phyloP scores from a whole-genome alignment of 2,888 invertebrate genomes.

The Diogma glabrata region DNA sequence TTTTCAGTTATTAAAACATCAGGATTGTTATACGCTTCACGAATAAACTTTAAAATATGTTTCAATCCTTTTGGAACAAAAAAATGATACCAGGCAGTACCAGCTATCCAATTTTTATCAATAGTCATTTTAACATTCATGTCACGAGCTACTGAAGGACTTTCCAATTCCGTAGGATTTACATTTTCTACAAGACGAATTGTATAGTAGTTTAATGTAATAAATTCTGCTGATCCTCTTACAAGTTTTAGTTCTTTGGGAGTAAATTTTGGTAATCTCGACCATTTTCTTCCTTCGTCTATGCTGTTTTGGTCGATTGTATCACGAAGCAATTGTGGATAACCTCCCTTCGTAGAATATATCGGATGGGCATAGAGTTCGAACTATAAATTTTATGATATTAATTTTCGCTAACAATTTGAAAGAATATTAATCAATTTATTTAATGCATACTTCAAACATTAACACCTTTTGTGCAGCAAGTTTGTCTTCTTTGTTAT shows the following conservation, averaged over 20 bases:
- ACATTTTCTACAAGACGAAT: constrained; percentile 21
- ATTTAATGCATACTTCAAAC: constrained; percentile 32
- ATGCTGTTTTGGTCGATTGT: constrained; percentile 26
- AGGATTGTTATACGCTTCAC: not conserved
- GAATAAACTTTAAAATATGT: too few species aligned
- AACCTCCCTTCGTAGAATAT: constrained; percentile 26
- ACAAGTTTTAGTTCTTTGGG: constrained; percentile 13
- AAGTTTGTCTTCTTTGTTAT: constrained; percentile 21
- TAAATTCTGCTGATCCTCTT: constrained; percentile 26
- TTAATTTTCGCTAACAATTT: too few species aligned
- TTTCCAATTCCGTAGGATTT: constrained; percentile 22
- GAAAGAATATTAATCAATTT: too few species aligned
- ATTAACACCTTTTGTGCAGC: constrained; percentile 26
- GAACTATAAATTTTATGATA: too few species aligned
- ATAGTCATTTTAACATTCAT: constrained; percentile 20
- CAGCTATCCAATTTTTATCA: constrained; percentile 25
- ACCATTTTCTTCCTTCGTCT: constrained; percentile 26
- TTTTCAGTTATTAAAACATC: constrained; percentile 43
- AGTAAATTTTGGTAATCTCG: constrained; percentile 22
- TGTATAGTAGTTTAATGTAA: constrained; percentile 28
- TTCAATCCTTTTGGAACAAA: too few species aligned
- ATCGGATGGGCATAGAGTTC: too few species aligned
- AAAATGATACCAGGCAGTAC: too few species aligned
- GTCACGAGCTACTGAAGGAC: constrained; percentile 44
- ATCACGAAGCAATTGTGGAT: constrained; percentile 28